Base-by-base conservation (phyloP, 2,113 vertebrate species). In the Atrichornis clamosus region DNA sequence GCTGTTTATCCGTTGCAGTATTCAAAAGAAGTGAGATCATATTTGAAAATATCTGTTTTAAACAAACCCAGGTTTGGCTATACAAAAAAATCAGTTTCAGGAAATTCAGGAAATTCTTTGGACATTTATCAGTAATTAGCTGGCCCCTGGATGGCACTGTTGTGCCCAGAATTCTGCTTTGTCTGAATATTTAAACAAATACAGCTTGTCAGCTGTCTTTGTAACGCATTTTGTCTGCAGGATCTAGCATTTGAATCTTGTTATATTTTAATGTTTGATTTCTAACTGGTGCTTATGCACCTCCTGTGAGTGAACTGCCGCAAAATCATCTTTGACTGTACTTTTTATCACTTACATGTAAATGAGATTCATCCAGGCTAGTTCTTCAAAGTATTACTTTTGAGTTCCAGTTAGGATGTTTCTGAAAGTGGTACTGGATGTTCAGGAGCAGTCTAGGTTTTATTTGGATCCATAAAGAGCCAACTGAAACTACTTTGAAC, bases 91-190 rank as follows among this genome's bases (percentile, higher is more conserved):
- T 42, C 15, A 15, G 11, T 64, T 67, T 52, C 46, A 63, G 41
- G 22, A 59, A 56, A 35, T 67, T 52, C 46, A 63, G 41, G 22
- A 59, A 56, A 35, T 81, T 46, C 46, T 84, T 47, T 73, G 64
- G 18, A 63, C 9, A 2, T 64, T 90, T 19, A 50, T 14, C 69
- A 89, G 46, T 30, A 87, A 6, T 39, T 26, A 8, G 39, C 13
- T 89, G 55, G 65, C 97, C 97, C 67, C 91, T 98, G 84, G 97
- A 87, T 97, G 98, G 97, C 97, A 96, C 85, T 98, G 87, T 97
- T 97, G 97, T 67, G 84, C 93, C 83, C 96, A 62, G 63, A 86
- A 96, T 93, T 84, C 73, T 90, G 5, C 47, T 89, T 88, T 88
- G 56, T 67, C 37, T 65, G 39, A 42, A 14, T 68, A 13, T 52